Evolutionary conservation across 2,113 vertebrate species (phyloP).

Genomic region (Phycodurus eques): DNA sequence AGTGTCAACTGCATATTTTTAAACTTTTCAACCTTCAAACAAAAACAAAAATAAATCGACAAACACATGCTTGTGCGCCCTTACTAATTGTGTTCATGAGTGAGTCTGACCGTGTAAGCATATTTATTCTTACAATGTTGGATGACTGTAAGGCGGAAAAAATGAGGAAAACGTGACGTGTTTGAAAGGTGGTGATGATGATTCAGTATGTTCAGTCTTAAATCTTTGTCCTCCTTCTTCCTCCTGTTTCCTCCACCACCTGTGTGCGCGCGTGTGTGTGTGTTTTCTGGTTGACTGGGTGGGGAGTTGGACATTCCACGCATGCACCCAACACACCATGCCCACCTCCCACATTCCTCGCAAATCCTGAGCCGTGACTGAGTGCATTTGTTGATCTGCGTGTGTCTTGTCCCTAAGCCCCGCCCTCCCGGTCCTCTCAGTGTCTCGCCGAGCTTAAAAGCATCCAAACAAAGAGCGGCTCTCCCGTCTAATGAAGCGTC

Average conservation of each 20-base stretch:
- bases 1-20: too few relatives aligned
- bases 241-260: conserved; percentile 35
- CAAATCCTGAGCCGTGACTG: conserved; percentile 74
- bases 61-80: neutral
- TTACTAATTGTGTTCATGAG: neutral
- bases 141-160: too few relatives aligned
- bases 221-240: neutral
- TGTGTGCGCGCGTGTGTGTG: conserved; percentile 24
- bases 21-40: neutral
- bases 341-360: conserved; percentile 71
- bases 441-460: conserved; percentile 11
- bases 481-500: conserved; percentile 4
- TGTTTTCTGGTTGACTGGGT: conserved; percentile 59
- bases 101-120: neutral
- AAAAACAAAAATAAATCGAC: neutral
- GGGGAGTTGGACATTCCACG: conserved; percentile 62
- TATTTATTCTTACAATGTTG: too few relatives aligned
- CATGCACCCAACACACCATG: conserved; percentile 43
- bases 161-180: neutral
- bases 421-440: neutral
- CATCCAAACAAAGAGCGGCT: neutral
- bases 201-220: neutral
- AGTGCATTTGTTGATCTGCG: conserved; percentile 74
- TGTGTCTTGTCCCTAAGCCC: conserved; percentile 52
- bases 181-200: neutral